Conservation (phyloP, 2,797 vertebrate species). For the Neosilurus mollespiculum region DNA sequence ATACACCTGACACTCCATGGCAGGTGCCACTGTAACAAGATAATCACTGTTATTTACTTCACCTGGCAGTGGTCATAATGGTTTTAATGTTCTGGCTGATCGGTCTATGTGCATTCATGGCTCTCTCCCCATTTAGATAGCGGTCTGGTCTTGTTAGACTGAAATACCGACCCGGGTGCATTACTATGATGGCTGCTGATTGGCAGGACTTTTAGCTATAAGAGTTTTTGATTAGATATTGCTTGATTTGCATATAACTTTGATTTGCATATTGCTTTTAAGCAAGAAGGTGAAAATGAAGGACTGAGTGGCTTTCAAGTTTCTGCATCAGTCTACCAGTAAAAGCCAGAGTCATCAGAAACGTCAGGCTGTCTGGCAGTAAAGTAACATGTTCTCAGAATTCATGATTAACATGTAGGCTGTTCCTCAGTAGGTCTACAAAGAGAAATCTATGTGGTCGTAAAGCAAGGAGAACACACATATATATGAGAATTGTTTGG, state of each 20-base stretch:
- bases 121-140: too few species aligned
- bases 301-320: background rate
- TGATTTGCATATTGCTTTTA: conserved; percentile 8
- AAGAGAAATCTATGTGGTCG: background rate
- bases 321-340: conserved; percentile 1
- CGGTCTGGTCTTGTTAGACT: too few species aligned
- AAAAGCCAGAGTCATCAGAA: conserved; percentile 5
- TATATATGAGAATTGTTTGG: background rate
- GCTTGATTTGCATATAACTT: conserved; percentile 10
- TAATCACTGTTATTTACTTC: too few species aligned
- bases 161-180: too few species aligned
- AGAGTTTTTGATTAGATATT: background rate
- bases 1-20: too few species aligned
- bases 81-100: too few species aligned
- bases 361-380: background rate
- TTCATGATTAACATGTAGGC: background rate
- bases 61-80: too few species aligned
- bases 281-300: background rate
- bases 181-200: too few species aligned
- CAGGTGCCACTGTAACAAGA: too few species aligned
- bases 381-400: background rate
- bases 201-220: too few species aligned
- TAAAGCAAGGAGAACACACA: background rate
- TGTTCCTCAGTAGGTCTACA: background rate
- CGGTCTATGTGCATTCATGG: too few species aligned